Percentiles rank a stretch among this genome's conserved stretches.
Evolutionary conservation across 2,113 vertebrate species (phyloP).

Genomic region (Lathamus discolor): DNA sequence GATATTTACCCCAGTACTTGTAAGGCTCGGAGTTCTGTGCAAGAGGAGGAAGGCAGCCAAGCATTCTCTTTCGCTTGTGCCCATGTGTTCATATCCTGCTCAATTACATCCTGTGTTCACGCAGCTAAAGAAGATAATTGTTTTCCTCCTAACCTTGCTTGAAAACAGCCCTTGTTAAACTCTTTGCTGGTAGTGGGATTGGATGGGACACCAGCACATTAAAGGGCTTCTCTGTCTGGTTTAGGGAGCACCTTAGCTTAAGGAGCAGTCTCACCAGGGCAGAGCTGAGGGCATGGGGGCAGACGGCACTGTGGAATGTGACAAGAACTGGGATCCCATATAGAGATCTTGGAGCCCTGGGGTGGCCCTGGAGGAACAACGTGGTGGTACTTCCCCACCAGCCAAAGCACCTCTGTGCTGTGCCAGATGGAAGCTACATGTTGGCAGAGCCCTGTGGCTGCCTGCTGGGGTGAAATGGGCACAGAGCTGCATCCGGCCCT

Average conservation of each 20-base stretch:
- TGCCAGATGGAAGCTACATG: accelerated
- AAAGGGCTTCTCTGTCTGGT: not conserved
- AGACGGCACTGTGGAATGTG: accelerated
- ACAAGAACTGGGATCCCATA: not conserved
- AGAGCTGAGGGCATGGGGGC: not conserved
- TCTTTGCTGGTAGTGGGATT: not conserved
- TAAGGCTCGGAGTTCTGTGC: not conserved
- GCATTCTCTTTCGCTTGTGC: not conserved
- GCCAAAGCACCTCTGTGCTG: not conserved
- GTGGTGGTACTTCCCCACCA: not conserved
- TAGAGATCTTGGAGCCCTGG: not conserved
- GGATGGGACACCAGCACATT: not conserved
- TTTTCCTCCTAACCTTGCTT: conserved; percentile 8
- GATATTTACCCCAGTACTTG: not conserved
- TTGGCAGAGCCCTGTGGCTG: not conserved
- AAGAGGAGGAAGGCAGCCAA: not conserved
- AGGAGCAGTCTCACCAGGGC: not conserved
- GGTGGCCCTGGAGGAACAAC: not conserved
- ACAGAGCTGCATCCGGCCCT: not conserved
- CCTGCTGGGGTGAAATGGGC: not conserved
- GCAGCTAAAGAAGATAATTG: conserved; percentile 6
- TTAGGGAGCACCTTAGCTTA: not conserved
- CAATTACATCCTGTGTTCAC: not conserved
- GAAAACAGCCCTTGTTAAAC: conserved; percentile 37
- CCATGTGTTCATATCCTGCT: not conserved